phyloP scores from a whole-genome alignment of 2,888 invertebrate species.

The Pilophorus perplexus region DNA sequence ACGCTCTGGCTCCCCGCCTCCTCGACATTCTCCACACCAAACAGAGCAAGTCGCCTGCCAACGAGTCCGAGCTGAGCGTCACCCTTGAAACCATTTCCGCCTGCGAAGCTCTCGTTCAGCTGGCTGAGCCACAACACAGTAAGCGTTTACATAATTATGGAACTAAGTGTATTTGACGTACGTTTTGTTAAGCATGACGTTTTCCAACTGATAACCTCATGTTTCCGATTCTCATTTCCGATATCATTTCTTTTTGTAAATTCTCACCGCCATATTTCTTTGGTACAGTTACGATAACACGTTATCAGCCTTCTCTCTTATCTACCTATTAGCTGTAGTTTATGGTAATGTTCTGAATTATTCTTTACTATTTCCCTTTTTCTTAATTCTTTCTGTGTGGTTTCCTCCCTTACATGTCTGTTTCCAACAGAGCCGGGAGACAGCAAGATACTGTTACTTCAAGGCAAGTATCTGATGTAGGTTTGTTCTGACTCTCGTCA shows the following conservation, averaged over 20 bases:
- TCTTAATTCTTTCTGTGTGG: not conserved
- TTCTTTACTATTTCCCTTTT: not conserved
- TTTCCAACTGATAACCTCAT: not conserved
- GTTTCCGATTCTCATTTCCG: too few species aligned
- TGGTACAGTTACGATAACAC: too few species aligned
- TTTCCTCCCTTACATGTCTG: constrained; percentile 30
- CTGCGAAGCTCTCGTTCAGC: constrained; percentile 69
- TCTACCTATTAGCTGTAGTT: not conserved
- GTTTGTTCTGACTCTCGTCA: too few species aligned
- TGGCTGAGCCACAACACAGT: constrained; percentile 76
- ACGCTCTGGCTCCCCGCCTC: constrained; percentile 73
- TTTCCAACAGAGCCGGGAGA: constrained; percentile 29
- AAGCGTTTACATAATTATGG: constrained; percentile 54
- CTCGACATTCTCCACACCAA: constrained; percentile 71
- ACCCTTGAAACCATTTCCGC: constrained; percentile 70
- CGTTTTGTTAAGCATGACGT: not conserved
- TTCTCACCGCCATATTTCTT: too few species aligned
- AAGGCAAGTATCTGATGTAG: constrained; percentile 37
- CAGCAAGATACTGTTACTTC: constrained; percentile 29
- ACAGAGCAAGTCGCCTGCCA: constrained; percentile 59
- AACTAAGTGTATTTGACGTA: not conserved
- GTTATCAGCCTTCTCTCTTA: not conserved
- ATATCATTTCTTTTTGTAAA: too few species aligned
- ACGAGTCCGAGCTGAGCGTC: constrained; percentile 68
- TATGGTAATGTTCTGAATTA: not conserved